These are phyloP conservation scores for Neotoxoptera formosana DNA, from an alignment of 1,140 invertebrate genomes.

Conservation along the genomic window DNA sequence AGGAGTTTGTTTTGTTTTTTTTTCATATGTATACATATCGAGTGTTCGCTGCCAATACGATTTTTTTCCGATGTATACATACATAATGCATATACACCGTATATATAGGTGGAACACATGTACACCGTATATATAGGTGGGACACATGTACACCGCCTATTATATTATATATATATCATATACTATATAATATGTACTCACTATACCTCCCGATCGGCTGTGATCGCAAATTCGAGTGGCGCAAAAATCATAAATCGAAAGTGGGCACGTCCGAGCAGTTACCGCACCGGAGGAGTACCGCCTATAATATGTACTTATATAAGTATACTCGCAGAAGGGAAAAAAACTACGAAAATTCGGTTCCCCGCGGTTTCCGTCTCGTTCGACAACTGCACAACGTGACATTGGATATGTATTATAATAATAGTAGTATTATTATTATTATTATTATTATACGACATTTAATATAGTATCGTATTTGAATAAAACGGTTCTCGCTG, in stretches of 20 bases:
- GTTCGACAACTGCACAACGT: neutral
- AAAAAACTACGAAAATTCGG: neutral
- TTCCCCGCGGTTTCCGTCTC: neutral
- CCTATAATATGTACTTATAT: neutral
- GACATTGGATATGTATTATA: neutral
- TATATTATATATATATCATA: neutral
- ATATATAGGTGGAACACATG: conserved; percentile 12
- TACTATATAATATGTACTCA: neutral
- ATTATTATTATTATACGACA: neutral
- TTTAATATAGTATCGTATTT: neutral
- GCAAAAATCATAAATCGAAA: conserved; percentile 8
- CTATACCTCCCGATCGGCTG: neutral
- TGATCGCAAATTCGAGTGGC: conserved; percentile 39
- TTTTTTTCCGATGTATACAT: neutral
- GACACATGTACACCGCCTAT: neutral
- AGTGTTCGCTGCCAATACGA: conserved; percentile 19
- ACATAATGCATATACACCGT: neutral
- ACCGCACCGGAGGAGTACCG: neutral
- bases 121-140: neutral
- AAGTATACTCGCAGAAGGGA: neutral
- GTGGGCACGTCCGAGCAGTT: neutral
- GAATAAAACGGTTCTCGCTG: neutral
- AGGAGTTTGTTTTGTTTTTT: conserved; percentile 38
- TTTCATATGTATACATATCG: neutral
- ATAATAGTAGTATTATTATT: too few species aligned